Evolutionary conservation across 1,140 invertebrate genomes (phyloP).

Genomic region (Zaprionus kolodkinae): DNA sequence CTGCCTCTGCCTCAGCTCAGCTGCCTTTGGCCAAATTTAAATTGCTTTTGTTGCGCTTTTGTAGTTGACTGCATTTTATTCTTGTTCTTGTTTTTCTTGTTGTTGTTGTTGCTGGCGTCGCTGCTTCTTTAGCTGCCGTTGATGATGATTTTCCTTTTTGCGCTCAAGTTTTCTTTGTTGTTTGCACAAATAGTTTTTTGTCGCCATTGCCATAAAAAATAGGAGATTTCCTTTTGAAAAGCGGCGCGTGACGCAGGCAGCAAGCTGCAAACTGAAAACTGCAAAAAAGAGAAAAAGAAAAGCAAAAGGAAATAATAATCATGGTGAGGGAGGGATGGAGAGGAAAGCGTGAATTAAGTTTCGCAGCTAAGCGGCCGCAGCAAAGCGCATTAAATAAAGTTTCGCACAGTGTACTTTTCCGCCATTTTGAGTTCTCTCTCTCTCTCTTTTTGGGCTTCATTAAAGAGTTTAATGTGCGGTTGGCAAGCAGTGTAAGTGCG

Average conservation of each 20-base stretch:
- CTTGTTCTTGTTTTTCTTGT: constrained; percentile 6
- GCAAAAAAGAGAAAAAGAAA: constrained; percentile 8
- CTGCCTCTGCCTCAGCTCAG: constrained; percentile 1
- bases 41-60: constrained; percentile 82
- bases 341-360: constrained; percentile 67
- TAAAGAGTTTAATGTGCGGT: constrained; percentile 73
- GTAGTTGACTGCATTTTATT: constrained; percentile 63
- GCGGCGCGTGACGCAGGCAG: constrained; percentile 44
- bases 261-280: constrained; percentile 1
- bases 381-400: constrained; percentile 80
- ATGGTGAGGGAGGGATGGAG: constrained; percentile 15
- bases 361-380: constrained; percentile 72
- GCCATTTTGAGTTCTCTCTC: neutral
- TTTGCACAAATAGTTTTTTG: constrained; percentile 82
- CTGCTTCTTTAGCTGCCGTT: constrained; percentile 33
- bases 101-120: constrained; percentile 5
- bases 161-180: constrained; percentile 78
- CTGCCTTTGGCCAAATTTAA: constrained; percentile 76
- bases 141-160: constrained; percentile 78
- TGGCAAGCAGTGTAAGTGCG: constrained; percentile 11
- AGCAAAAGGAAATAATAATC: constrained; percentile 31
- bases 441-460: constrained; percentile 51
- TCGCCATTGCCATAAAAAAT: constrained; percentile 69
- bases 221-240: constrained; percentile 73
- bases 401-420: constrained; percentile 20